These are phyloP conservation scores for Hypomesus transpacificus DNA, from an alignment of 2,113 vertebrate genomes.

Conservation along the genomic window DNA sequence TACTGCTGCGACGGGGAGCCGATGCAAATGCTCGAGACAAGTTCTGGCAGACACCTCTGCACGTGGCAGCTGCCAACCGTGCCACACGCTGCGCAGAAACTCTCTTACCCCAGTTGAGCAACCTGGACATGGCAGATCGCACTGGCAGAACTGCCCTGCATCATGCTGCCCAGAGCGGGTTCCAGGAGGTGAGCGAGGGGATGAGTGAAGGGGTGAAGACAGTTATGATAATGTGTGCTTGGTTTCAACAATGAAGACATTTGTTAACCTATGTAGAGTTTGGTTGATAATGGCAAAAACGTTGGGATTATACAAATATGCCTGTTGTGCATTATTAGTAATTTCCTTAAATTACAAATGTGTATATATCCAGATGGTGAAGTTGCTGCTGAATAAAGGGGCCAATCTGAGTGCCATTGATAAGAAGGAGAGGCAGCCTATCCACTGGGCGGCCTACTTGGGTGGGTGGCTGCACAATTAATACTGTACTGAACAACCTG, in stretches of 20 bases:
- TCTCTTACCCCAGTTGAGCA: conserved; percentile 84
- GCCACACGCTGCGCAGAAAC: conserved; percentile 89
- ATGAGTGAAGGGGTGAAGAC: neutral
- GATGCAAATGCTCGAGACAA: conserved; percentile 93
- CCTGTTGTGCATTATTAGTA: neutral
- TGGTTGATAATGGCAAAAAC: neutral
- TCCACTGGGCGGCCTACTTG: conserved; percentile 93
- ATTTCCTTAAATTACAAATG: neutral
- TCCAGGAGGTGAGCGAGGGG: conserved; percentile 78
- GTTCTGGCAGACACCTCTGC: conserved; percentile 93
- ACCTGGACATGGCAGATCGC: conserved; percentile 87
- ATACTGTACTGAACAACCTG: neutral
- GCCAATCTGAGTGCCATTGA: conserved; percentile 90
- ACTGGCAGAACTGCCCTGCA: conserved; percentile 91
- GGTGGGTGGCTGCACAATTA: conserved; percentile 63
- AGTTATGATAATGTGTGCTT: neutral
- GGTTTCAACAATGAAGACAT: too few species aligned
- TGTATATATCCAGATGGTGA: conserved; percentile 79
- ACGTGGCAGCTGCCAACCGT: conserved; percentile 91
- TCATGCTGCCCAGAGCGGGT: conserved; percentile 92
- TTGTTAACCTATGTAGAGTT: neutral
- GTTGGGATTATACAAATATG: neutral
- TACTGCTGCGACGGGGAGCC: conserved; percentile 89
- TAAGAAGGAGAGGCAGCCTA: conserved; percentile 90
- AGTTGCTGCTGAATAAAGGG: conserved; percentile 91